A percentile compares a stretch with the other conserved stretches of the same genome.
phyloP scores from a whole-genome alignment of 2,113 vertebrate genomes.

The Hassar affinis region DNA sequence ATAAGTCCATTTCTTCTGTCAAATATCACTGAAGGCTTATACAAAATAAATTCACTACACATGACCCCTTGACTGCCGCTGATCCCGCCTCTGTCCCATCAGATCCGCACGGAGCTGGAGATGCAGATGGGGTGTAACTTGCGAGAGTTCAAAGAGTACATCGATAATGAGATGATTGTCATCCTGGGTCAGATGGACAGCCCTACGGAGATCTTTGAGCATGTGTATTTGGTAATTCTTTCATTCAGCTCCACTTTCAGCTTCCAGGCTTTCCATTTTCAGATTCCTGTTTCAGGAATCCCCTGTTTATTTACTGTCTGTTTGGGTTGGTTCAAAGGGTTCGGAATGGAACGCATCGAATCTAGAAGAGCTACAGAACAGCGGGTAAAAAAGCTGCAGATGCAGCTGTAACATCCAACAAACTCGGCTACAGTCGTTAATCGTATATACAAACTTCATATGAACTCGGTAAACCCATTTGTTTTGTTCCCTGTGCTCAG shows the following conservation, averaged over 20 bases:
- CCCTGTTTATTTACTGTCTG: neutral
- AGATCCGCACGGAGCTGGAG: constrained; percentile 97
- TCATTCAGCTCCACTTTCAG: neutral
- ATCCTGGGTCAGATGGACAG: constrained; percentile 99
- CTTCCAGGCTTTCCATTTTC: neutral
- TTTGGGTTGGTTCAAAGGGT: constrained; percentile 74
- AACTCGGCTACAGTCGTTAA: no score
- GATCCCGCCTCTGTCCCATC: constrained; percentile 12
- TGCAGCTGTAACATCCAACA: no score
- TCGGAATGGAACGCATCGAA: constrained; percentile 98
- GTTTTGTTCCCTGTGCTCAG: constrained; percentile 61
- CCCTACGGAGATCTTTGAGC: constrained; percentile 95
- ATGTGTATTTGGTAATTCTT: constrained; percentile 89
- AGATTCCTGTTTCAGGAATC: neutral
- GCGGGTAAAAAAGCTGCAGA: constrained; percentile 80
- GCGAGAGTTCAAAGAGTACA: constrained; percentile 96
- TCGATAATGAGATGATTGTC: constrained; percentile 97
- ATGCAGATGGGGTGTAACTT: constrained; percentile 98
- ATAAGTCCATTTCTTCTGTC: no score
- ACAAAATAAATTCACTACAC: neutral
- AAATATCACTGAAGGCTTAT: neutral
- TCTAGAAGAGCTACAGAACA: constrained; percentile 93
- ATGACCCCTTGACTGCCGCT: neutral
- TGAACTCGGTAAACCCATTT: neutral
- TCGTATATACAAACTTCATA: neutral